phyloP scores from a whole-genome alignment of 1,140 invertebrate species.

The Diploscapter pachys region DNA sequence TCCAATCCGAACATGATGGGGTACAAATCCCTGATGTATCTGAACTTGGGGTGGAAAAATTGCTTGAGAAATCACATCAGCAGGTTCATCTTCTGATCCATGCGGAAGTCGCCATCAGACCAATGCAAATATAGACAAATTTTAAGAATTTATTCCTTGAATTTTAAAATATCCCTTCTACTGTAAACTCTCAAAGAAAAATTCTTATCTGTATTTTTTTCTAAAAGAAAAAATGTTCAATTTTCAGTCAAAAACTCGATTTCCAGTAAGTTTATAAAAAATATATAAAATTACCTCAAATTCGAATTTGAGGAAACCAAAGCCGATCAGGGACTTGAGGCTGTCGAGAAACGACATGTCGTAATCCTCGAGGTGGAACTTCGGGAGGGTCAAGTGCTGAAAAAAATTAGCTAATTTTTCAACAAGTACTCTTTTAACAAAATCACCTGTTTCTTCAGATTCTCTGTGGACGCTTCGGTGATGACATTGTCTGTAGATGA shows the following conservation, averaged over 20 bases:
- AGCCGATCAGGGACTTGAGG: too few species aligned
- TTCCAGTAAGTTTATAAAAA: background rate
- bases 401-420: too few species aligned
- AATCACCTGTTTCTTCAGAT: too few species aligned
- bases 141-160: conserved; percentile 11
- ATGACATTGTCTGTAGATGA: too few species aligned
- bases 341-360: too few species aligned
- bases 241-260: background rate
- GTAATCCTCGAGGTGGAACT: too few species aligned
- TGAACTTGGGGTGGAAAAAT: conserved; percentile 70
- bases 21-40: conserved; percentile 78
- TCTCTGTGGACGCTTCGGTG: too few species aligned
- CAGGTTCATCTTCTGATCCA: conserved; percentile 6
- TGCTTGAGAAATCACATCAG: conserved; percentile 70
- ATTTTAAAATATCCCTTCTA: background rate
- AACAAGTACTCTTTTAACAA: too few species aligned
- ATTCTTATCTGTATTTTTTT: too few species aligned
- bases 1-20: conserved; percentile 98
- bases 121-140: conserved; percentile 11
- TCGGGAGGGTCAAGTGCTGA: too few species aligned
- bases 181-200: too few species aligned
- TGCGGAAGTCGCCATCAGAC: background rate
- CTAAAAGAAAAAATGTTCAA: background rate
- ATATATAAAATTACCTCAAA: background rate
- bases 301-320: too few species aligned